Conservation (phyloP, 2,888 invertebrate species). For the Cremastinae sp. region DNA sequence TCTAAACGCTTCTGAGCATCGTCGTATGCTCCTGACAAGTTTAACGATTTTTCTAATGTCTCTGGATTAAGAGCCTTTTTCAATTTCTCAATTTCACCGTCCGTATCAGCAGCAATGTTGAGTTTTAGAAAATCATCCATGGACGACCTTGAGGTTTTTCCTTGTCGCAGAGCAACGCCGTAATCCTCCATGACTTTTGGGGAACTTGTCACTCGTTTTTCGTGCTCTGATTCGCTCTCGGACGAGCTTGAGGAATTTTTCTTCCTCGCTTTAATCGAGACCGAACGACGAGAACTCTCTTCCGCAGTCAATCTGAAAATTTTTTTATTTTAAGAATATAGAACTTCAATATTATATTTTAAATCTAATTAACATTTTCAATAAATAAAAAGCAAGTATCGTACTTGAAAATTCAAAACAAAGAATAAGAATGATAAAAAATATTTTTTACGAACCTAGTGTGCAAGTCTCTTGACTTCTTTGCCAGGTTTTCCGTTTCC, state of each 20-base stretch:
- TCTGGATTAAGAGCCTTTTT: constrained; percentile 7
- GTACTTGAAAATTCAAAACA: constrained; percentile 68
- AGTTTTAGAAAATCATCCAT: constrained; percentile 48
- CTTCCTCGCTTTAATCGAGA: constrained; percentile 26
- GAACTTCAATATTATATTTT: too few relatives aligned
- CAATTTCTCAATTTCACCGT: constrained; percentile 41
- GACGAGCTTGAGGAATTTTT: constrained; percentile 29
- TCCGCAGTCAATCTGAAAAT: constrained; percentile 65
- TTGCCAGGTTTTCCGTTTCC: constrained; percentile 55
- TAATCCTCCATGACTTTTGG: constrained; percentile 17
- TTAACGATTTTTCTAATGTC: constrained; percentile 16
- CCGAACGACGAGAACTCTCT: constrained; percentile 18
- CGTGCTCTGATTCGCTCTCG: constrained; percentile 61
- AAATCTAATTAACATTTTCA: too few relatives aligned
- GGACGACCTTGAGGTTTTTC: constrained; percentile 7
- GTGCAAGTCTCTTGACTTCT: constrained; percentile 71
- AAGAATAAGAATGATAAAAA: constrained; percentile 37
- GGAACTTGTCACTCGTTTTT: constrained; percentile 45
- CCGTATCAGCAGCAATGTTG: constrained; percentile 40
- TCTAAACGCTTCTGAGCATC: constrained; percentile 54
- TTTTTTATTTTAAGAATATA: too few relatives aligned
- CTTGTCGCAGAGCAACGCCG: constrained; percentile 1
- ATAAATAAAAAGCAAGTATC: constrained; percentile 63
- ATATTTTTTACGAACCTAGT: constrained; percentile 70
- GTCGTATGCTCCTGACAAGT: constrained; percentile 24